phyloP scores from a whole-genome alignment of 2,888 invertebrate genomes.

The Autographa gamma region DNA sequence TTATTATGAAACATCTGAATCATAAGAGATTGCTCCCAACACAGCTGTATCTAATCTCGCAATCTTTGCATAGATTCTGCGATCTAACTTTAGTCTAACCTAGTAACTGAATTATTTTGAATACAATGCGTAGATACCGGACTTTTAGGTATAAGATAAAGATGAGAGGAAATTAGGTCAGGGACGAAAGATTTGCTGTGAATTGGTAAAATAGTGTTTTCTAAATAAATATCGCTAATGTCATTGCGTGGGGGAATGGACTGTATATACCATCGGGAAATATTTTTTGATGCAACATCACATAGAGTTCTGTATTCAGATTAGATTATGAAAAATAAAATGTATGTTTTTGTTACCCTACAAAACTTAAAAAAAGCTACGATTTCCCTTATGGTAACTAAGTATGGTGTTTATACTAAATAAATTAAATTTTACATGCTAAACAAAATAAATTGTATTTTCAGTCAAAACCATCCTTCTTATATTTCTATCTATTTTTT shows the following conservation, averaged over 20 bases:
- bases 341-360: no score
- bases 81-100: conserved; percentile 33
- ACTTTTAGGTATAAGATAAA: conserved; percentile 36
- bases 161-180: conserved; percentile 48
- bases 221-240: conserved; percentile 4
- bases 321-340: no score
- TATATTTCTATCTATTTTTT: not conserved
- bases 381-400: no score
- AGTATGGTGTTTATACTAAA: no score
- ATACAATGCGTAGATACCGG: conserved; percentile 17
- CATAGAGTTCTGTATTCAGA: no score
- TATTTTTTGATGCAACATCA: not conserved
- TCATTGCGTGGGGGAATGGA: not conserved
- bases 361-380: no score
- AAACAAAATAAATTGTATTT: no score
- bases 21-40: not conserved
- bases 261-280: not conserved
- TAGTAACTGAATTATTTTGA: conserved; percentile 37
- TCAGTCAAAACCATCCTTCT: not conserved
- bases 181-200: conserved; percentile 33
- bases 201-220: not conserved
- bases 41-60: not conserved
- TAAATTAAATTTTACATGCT: no score
- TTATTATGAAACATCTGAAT: conserved; percentile 4
- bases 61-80: conserved; percentile 20